Conservation (phyloP, 2,797 vertebrate species). For the Cyclopterus lumpus region DNA sequence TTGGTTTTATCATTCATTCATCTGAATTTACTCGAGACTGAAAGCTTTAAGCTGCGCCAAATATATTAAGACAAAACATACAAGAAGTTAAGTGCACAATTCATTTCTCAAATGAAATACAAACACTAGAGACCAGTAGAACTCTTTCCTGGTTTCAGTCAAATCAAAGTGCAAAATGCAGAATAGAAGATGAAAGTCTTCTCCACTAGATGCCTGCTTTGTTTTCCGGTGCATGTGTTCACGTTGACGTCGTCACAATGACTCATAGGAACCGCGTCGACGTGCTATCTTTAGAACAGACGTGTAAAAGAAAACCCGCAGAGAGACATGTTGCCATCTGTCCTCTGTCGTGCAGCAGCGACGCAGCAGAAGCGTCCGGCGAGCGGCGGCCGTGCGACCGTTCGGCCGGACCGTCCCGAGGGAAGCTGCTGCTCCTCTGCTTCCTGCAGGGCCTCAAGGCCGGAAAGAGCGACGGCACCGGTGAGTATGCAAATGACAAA, state of each 20-base stretch:
- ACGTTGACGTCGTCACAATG: neutral
- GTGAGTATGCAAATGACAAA: constrained; percentile 64
- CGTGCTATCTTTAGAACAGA: neutral
- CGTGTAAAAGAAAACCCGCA: neutral
- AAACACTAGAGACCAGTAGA: no score
- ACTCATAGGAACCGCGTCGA: neutral
- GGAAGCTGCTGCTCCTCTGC: constrained; percentile 82
- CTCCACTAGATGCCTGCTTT: neutral
- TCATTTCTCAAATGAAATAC: neutral
- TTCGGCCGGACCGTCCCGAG: constrained; percentile 62
- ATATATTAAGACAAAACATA: no score
- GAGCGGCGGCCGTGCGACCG: constrained; percentile 45
- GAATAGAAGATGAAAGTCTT: neutral
- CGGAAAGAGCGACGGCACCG: constrained; percentile 77
- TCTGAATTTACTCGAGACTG: neutral
- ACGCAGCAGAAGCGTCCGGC: constrained; percentile 35
- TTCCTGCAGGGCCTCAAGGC: constrained; percentile 85
- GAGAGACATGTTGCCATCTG: constrained; percentile 15
- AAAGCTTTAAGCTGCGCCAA: neutral
- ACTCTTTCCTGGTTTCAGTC: neutral
- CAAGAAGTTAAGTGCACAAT: neutral
- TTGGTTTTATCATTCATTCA: neutral
- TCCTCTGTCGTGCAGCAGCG: constrained; percentile 30
- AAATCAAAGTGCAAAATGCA: neutral
- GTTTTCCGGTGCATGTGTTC: neutral